Percentiles rank a stretch among this genome's conserved stretches.
phyloP scores from a whole-genome alignment of 2,113 vertebrate species.

The Pseudois nayaur region DNA sequence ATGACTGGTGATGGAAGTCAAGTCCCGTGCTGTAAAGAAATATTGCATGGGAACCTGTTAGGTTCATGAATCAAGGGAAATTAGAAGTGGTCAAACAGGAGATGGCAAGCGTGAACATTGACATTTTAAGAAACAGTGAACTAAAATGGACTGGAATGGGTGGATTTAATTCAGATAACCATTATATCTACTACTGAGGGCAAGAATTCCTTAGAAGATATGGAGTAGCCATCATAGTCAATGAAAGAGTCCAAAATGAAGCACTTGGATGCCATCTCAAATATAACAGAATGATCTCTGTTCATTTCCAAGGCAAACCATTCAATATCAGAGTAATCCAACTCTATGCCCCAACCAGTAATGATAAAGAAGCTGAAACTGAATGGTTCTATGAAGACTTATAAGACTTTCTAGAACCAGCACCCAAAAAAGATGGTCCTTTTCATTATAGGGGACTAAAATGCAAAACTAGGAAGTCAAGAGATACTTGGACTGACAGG shows the following conservation, averaged over 20 bases:
- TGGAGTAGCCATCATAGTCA: not conserved
- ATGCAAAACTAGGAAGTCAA: not conserved
- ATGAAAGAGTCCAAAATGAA: not conserved
- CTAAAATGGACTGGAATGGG: not conserved
- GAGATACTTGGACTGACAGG: not conserved
- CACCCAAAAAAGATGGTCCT: not conserved
- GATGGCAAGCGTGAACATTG: not conserved
- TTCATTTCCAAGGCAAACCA: not conserved
- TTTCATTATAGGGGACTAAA: not conserved
- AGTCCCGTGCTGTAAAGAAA: not conserved
- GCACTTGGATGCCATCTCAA: not conserved
- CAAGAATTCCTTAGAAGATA: not conserved
- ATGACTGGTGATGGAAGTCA: not conserved
- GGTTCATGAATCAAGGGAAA: not conserved
- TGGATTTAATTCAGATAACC: not conserved
- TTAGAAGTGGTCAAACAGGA: not conserved
- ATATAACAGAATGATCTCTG: not conserved
- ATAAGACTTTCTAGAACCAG: not conserved
- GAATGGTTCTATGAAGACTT: not conserved
- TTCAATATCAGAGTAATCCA: not conserved
- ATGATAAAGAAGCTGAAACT: not conserved
- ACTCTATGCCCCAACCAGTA: not conserved
- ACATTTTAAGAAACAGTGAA: not conserved
- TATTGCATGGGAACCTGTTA: not conserved
- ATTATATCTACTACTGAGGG: not conserved